Percentiles rank a stretch among this genome's conserved stretches.
Evolutionary conservation across 2,888 invertebrate genomes (phyloP).

Genomic region (Phyllotreta cruciferae): DNA sequence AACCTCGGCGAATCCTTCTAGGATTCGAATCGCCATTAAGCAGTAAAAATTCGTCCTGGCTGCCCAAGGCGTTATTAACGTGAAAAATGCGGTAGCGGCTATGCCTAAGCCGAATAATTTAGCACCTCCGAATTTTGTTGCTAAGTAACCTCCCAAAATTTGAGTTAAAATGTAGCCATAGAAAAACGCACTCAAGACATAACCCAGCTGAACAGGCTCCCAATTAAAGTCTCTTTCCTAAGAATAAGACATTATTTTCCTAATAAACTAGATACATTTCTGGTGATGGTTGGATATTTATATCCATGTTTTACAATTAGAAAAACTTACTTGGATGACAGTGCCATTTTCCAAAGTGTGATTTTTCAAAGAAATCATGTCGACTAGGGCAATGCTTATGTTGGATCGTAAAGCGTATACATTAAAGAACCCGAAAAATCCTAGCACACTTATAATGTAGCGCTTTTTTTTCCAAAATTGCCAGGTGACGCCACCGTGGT

Average conservation of each 20-base stretch:
- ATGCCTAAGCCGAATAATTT: conserved; percentile 17
- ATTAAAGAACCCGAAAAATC: conserved; percentile 83
- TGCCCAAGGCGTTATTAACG: conserved; percentile 20
- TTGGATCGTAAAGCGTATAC: conserved; percentile 81
- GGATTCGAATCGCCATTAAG: conserved; percentile 71
- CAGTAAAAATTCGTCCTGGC: conserved; percentile 66
- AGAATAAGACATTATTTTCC: conserved; percentile 6
- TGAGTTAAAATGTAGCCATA: conserved; percentile 88
- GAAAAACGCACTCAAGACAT: conserved; percentile 86
- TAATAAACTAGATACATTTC: too few relatives aligned
- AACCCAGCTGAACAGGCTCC: conserved; percentile 78
- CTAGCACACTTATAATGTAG: conserved; percentile 74
- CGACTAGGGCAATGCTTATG: conserved; percentile 88
- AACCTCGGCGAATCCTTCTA: conserved; percentile 54
- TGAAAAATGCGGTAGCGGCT: conserved; percentile 19
- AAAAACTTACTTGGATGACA: conserved; percentile 21
- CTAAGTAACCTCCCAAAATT: conserved; percentile 83
- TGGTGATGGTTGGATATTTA: too few relatives aligned
- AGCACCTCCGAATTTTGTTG: conserved; percentile 73
- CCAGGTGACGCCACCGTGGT: not conserved
- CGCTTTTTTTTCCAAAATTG: conserved; percentile 70
- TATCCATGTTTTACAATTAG: too few relatives aligned
- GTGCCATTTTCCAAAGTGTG: conserved; percentile 67
- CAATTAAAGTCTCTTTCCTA: conserved; percentile 71
- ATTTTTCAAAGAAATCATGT: conserved; percentile 79